Percentiles rank a stretch among this genome's conserved stretches.
phyloP scores from a whole-genome alignment of 1,140 invertebrate species.

The Bombus difficillimus region DNA sequence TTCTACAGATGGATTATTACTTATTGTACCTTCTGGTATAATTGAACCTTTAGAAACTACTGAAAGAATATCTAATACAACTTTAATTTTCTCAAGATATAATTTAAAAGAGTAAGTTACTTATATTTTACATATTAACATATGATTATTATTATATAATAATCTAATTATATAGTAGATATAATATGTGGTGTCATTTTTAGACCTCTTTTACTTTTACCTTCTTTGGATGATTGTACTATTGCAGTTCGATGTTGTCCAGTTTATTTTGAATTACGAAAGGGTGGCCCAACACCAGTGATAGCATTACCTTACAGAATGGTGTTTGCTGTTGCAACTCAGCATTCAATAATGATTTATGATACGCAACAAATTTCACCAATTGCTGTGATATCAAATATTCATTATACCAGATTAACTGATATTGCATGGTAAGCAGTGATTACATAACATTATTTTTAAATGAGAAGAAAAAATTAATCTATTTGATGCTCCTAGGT shows the following conservation, averaged over 20 bases:
- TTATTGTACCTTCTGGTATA: constrained; percentile 93
- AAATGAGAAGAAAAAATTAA: background rate
- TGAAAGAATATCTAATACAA: constrained; percentile 87
- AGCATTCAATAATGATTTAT: constrained; percentile 93
- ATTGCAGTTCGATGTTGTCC: constrained; percentile 93
- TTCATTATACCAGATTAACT: constrained; percentile 96
- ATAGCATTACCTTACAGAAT: constrained; percentile 91
- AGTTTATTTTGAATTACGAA: constrained; percentile 87
- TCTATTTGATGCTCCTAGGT: constrained; percentile 83
- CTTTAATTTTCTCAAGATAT: constrained; percentile 91
- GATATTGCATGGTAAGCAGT: constrained; percentile 92
- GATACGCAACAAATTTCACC: constrained; percentile 95
- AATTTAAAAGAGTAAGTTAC: constrained; percentile 87
- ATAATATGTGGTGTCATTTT: constrained; percentile 59
- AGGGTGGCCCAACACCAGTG: constrained; percentile 82
- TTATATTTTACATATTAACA: background rate
- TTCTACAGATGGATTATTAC: constrained; percentile 93
- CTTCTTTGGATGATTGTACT: constrained; percentile 90
- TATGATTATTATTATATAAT: background rate
- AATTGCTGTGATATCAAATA: constrained; percentile 93
- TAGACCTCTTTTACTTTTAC: constrained; percentile 92
- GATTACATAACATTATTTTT: background rate
- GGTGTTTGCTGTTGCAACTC: constrained; percentile 95
- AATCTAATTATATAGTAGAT: background rate
- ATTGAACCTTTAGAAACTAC: constrained; percentile 86